Base-by-base conservation (phyloP, 1,140 invertebrate genomes). In the Carcinoscorpius rotundicauda region DNA sequence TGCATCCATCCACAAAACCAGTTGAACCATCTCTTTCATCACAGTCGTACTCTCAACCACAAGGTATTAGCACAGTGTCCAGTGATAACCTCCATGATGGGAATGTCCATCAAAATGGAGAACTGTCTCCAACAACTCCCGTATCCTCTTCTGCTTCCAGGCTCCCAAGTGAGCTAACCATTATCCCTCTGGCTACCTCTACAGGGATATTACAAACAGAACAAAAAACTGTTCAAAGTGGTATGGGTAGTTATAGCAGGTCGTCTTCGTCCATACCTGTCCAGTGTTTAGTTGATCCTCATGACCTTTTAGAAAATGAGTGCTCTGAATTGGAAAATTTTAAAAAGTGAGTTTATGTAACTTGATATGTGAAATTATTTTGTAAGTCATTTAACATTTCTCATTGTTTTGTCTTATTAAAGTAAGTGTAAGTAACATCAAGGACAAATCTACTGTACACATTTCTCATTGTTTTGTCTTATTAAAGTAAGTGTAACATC, bases 291-390 rank as follows among this genome's bases (percentile, higher is more conserved):
- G 62, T 71, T 57, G 71, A 71, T 64, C 71, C 71, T 58, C 68
- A 69, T 55, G 70, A 72, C 58, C 58, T 68, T n/a, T 67, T 68
- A 49, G 65, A 70, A 66, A 70, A 72, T 61, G 72, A 73, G 60
- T 64, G 65, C 55, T 66, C 67, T 55, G 72, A 73, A 65, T 52
- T 73, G 58, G 69, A 72, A 62, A 72, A 73, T 59, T 70, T 73
- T 60, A 67, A 72, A 52, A 72, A 69, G 72, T 73, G 66, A 64
- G 67, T 71, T 49, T 11, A 50, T n/a, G 8, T 6, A 49, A 51
- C 0, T 29, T 29, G 29, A 29, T 29, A 2, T 29, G 29, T 29
- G 29, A 29, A 29, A 29, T 1, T 29, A 29, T 29, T 29, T 29
- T 29, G 29, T 29, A 29, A 29, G 29, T 29, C 29, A 29, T 29